Evolutionary conservation across 2,888 invertebrate species (phyloP).

Genomic region (Hypomecis punctinalis): DNA sequence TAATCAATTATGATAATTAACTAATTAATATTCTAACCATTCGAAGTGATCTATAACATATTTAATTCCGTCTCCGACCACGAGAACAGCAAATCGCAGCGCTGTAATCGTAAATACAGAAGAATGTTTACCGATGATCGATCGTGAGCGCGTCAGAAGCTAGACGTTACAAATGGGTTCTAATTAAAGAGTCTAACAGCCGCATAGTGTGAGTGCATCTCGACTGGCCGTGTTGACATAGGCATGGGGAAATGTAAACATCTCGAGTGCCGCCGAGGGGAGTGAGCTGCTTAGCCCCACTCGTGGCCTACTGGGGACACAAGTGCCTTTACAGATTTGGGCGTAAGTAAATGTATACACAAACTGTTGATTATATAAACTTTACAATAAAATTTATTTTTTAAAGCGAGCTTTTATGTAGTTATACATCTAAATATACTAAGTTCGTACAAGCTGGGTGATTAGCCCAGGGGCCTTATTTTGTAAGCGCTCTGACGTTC

Average conservation of each 20-base stretch:
- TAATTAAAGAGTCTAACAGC: conserved; percentile 39
- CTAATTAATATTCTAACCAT: too few relatives aligned
- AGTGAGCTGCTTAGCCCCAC: conserved; percentile 26
- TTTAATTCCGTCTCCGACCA: background rate
- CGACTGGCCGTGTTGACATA: conserved; percentile 64
- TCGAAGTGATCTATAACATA: background rate
- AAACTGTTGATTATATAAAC: too few relatives aligned
- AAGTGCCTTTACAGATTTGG: conserved; percentile 4
- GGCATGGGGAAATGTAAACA: conserved; percentile 68
- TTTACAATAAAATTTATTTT: too few relatives aligned
- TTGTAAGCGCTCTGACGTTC: too few relatives aligned
- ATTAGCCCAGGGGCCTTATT: too few relatives aligned
- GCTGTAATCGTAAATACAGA: background rate
- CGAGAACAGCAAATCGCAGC: background rate
- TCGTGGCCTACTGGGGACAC: background rate
- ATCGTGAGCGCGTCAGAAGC: conserved; percentile 28
- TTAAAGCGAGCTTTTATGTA: too few relatives aligned
- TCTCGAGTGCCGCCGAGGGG: conserved; percentile 38
- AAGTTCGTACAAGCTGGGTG: too few relatives aligned
- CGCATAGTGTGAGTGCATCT: conserved; percentile 46
- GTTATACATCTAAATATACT: too few relatives aligned
- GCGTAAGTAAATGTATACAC: conserved; percentile 10
- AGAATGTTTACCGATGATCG: conserved; percentile 11
- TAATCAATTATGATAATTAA: too few relatives aligned
- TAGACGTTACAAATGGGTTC: conserved; percentile 35